Evolutionary conservation across 2,888 invertebrate species (phyloP).

Genomic region (Nemapogon koenigi): DNA sequence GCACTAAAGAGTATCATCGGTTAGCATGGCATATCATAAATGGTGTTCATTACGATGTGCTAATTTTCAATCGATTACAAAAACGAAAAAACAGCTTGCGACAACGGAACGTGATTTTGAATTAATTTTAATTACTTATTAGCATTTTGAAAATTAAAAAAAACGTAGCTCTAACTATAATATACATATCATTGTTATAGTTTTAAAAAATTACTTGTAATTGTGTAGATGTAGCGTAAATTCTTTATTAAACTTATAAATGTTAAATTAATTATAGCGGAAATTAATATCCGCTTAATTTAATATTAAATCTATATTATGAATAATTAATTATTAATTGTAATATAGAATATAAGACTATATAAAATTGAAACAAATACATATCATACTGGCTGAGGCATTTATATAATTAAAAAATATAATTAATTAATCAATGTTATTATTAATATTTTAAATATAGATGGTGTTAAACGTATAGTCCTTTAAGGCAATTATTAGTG

Average conservation of each 20-base stretch:
- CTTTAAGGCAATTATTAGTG: too few species aligned
- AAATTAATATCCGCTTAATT: slow-evolving; percentile 14
- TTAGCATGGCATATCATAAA: neutral
- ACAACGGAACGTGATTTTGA: neutral
- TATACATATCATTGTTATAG: slow-evolving; percentile 20
- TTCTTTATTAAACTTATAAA: slow-evolving; percentile 23
- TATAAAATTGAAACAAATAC: slow-evolving; percentile 48
- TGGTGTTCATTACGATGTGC: neutral
- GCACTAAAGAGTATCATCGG: slow-evolving; percentile 35
- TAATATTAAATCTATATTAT: slow-evolving; percentile 19
- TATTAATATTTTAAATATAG: neutral
- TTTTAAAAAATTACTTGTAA: slow-evolving; percentile 25
- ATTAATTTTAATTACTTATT: neutral
- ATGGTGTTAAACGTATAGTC: neutral
- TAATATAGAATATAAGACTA: slow-evolving; percentile 39
- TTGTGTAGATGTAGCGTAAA: too few species aligned
- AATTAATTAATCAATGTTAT: slow-evolving; percentile 1
- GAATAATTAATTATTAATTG: slow-evolving; percentile 25
- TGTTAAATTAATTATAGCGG: slow-evolving; percentile 20
- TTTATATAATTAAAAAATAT: slow-evolving; percentile 35
- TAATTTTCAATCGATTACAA: too few species aligned
- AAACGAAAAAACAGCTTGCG: neutral
- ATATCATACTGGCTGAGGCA: slow-evolving; percentile 64
- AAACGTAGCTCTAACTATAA: neutral
- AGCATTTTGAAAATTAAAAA: neutral